Evolutionary conservation across 2,888 invertebrate species (phyloP), one percentile per base, ranked within the genome.

Genomic region (Troglohyphantes excavatus): DNA sequence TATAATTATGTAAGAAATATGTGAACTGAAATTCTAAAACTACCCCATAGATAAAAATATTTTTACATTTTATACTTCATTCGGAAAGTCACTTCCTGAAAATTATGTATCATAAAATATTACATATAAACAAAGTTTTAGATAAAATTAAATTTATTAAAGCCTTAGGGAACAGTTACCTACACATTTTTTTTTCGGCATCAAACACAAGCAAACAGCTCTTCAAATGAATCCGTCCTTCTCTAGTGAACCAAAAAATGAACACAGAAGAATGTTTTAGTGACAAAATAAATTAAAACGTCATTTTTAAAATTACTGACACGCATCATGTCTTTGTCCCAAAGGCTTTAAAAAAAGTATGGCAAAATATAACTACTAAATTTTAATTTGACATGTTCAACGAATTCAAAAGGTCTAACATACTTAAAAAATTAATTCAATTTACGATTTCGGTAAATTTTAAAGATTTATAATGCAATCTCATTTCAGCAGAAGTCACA

Each of bases 271-370:
- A 53, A n/a, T 53, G 53, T 53, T 53, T 53, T 53, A 53, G 53
- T 53, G 53, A 53, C n/a, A 53, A 53, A 53, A 53, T 53, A 53
- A 53, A 53, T 53, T 17, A 53, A n/a, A 53, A 53, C 13, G 53
- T 53, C 33, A 53, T 53, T 53, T 53, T 53, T 53, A 53, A 53
- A n/a, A n/a, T 53, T 53, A 53, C 53, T n/a, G 53, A 7, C 53
- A n/a, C 5, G 53, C 53, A 53, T 5, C 13, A 46, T 46, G 72
- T 46, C 46, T 39, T 72, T 72, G 21, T 72, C 46, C 72, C 23
- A 26, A 46, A 26, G 72, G 46, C 72, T 72, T 72, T 72, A 26
- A 53, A 53, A 53, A 53, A n/a, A 17, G 39, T n/a, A n/a, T n/a
- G n/a, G n/a, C 7, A 39, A 39, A 39, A 39, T n/a, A n/a, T n/a